Evolutionary conservation across 2,113 vertebrate genomes (phyloP).

Genomic region (Centropus bengalensis): DNA sequence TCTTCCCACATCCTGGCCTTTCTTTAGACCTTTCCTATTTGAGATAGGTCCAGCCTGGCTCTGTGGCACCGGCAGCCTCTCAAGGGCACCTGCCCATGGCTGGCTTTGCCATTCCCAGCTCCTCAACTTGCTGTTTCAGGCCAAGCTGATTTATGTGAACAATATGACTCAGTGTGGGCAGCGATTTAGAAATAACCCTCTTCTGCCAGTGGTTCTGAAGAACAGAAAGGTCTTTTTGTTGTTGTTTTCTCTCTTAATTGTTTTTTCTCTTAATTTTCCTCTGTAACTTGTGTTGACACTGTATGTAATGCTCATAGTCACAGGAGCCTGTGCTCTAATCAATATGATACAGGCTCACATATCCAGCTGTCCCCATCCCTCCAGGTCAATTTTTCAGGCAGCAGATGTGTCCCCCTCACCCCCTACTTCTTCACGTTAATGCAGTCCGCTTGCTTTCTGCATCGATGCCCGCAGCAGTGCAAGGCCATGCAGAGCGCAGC

Average conservation of each 20-base stretch:
- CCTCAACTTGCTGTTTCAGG: neutral
- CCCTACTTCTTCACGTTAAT: neutral
- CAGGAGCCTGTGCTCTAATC: neutral
- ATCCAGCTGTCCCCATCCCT: conserved; percentile 1
- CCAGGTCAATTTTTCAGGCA: conserved; percentile 25
- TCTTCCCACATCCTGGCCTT: neutral
- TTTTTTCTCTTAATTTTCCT: neutral
- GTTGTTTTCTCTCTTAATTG: neutral
- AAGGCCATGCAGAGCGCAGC: neutral
- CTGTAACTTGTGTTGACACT: neutral
- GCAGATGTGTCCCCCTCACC: conserved; percentile 17
- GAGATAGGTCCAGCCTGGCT: neutral
- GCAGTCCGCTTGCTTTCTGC: neutral
- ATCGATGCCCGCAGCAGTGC: neutral
- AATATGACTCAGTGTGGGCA: neutral
- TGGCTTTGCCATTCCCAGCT: neutral
- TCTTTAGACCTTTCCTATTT: neutral
- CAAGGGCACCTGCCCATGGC: neutral
- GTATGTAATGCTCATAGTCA: neutral
- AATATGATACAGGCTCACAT: neutral
- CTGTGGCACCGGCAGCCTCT: fast-evolving
- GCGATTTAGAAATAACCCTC: neutral
- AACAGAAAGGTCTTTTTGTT: neutral
- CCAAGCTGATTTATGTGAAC: neutral
- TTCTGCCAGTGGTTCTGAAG: neutral